Percentiles rank a stretch among this genome's conserved stretches.
These are phyloP conservation scores for Sander vitreus DNA, from an alignment of 2,113 vertebrate species.

Conservation along the genomic window DNA sequence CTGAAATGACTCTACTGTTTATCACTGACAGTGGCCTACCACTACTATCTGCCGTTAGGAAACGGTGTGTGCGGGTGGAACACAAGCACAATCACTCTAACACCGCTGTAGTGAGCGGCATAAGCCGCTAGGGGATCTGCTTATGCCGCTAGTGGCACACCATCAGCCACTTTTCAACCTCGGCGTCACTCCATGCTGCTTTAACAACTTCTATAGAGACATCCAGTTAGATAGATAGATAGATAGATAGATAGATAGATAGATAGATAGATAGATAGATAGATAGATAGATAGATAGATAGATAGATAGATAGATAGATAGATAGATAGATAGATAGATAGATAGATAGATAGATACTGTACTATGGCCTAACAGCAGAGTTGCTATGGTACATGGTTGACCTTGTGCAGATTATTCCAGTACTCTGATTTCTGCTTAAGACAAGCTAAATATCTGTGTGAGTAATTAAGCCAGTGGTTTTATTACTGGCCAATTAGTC, in stretches of 20 bases:
- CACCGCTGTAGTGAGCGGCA: too few relatives aligned
- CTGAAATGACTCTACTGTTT: too few relatives aligned
- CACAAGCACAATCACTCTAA: too few relatives aligned
- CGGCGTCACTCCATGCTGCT: not conserved
- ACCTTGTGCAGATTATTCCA: constrained; percentile 65
- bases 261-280: not conserved
- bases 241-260: constrained; percentile 2
- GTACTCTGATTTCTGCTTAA: constrained; percentile 41
- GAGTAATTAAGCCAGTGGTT: constrained; percentile 71
- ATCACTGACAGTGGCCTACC: too few relatives aligned
- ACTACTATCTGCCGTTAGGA: too few relatives aligned
- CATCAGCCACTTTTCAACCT: too few relatives aligned
- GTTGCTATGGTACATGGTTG: constrained; percentile 30
- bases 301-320: too few relatives aligned
- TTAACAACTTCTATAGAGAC: not conserved
- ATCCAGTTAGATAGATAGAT: not conserved
- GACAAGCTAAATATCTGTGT: constrained; percentile 61
- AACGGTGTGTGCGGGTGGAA: too few relatives aligned
- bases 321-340: too few relatives aligned
- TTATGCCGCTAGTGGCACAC: too few relatives aligned
- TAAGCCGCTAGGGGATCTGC: too few relatives aligned
- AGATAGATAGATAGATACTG: not conserved
- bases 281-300: constrained; percentile 1
- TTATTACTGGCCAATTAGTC: constrained; percentile 74
- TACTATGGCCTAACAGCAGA: not conserved